phyloP scores from a whole-genome alignment of 2,113 vertebrate species.

The Urocolius indicus region DNA sequence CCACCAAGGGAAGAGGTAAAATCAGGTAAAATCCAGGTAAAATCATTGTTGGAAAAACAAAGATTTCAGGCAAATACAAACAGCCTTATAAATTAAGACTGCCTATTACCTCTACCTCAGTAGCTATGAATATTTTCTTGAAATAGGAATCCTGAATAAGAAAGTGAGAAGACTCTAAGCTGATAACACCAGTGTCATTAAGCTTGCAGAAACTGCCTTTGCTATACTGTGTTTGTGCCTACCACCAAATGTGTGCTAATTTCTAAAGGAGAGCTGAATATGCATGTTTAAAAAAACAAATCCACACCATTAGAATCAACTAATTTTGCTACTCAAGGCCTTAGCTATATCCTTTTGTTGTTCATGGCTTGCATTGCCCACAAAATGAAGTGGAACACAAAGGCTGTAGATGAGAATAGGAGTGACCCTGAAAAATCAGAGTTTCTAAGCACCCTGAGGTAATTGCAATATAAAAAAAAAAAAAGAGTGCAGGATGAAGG shows the following conservation, averaged over 20 bases:
- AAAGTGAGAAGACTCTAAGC: neutral
- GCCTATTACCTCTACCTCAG: neutral
- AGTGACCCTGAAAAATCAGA: neutral
- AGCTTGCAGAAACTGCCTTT: neutral
- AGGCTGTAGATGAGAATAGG: neutral
- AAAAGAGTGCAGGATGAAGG: neutral
- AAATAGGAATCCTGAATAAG: neutral
- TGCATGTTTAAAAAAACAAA: neutral
- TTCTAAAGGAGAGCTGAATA: neutral
- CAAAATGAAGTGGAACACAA: neutral
- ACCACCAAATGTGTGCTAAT: neutral
- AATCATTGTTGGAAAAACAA: neutral
- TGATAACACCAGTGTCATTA: neutral
- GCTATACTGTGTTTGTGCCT: neutral
- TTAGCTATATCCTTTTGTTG: neutral
- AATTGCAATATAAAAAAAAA: constrained; percentile 1
- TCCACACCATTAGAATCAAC: neutral
- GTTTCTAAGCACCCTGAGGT: neutral
- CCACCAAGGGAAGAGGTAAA: too few relatives aligned
- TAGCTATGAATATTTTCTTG: neutral
- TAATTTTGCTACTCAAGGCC: neutral
- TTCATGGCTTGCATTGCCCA: neutral
- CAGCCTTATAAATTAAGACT: neutral
- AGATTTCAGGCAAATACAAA: neutral
- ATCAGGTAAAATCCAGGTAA: too few relatives aligned